Evolutionary conservation across 2,888 invertebrate species (phyloP).

Genomic region (Elegia similella): DNA sequence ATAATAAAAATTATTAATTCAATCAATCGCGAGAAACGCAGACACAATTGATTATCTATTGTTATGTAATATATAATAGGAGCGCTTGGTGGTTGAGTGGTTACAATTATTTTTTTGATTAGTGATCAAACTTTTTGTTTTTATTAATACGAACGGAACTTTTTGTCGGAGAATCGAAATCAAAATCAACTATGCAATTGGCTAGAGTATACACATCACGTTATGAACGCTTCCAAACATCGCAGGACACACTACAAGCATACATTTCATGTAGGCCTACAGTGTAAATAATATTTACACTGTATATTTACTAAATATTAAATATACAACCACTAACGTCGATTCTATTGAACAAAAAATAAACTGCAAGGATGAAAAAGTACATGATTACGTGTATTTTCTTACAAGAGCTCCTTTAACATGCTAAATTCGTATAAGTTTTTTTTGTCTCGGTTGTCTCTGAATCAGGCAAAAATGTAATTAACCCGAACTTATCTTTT

Average conservation of each 20-base stretch:
- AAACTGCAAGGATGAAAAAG: background rate
- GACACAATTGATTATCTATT: too few relatives aligned
- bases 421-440: background rate
- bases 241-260: conserved; percentile 25
- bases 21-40: too few relatives aligned
- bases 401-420: too few relatives aligned
- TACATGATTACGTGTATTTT: background rate
- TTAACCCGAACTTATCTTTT: too few relatives aligned
- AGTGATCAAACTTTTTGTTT: background rate
- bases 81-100: too few relatives aligned
- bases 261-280: conserved; percentile 49
- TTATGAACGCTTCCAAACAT: background rate
- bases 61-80: too few relatives aligned
- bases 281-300: conserved; percentile 12
- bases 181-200: background rate
- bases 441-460: background rate
- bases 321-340: conserved; percentile 19
- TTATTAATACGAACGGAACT: background rate
- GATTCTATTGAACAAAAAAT: background rate
- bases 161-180: background rate
- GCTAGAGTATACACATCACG: background rate
- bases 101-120: too few relatives aligned
- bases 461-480: too few relatives aligned
- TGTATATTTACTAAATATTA: background rate
- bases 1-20: too few relatives aligned